phyloP scores from a whole-genome alignment of 2,888 invertebrate species.

The Erebia aethiops region DNA sequence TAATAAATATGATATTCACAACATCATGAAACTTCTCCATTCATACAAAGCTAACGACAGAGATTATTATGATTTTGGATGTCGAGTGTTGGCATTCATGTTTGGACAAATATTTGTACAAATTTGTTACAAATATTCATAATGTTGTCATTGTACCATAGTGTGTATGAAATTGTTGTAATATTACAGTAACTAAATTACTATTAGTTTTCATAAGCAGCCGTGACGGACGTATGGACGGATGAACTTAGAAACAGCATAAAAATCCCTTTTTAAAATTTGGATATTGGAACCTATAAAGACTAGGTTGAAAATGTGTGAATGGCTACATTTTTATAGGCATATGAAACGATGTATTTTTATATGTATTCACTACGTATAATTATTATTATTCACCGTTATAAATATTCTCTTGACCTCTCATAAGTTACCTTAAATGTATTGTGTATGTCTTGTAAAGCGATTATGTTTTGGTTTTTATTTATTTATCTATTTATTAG shows the following conservation, averaged over 20 bases:
- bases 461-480: background rate
- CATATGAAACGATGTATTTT: background rate
- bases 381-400: no score
- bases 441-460: background rate
- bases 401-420: no score
- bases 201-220: no score
- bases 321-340: conserved; percentile 10
- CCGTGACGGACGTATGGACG: no score
- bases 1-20: no score
- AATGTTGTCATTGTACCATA: background rate
- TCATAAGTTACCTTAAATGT: conserved; percentile 1
- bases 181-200: no score
- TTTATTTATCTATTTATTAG: conserved; percentile 11
- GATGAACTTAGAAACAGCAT: no score
- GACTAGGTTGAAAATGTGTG: background rate
- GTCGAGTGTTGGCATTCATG: background rate
- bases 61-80: background rate
- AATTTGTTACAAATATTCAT: background rate
- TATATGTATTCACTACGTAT: background rate
- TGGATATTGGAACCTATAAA: background rate
- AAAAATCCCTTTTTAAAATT: background rate
- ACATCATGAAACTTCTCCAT: no score
- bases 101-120: background rate
- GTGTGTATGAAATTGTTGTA: background rate
- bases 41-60: background rate